Percentiles rank a stretch among this genome's conserved stretches.
Evolutionary conservation across 1,140 invertebrate species (phyloP).

Genomic region (Drosophila navojoa): DNA sequence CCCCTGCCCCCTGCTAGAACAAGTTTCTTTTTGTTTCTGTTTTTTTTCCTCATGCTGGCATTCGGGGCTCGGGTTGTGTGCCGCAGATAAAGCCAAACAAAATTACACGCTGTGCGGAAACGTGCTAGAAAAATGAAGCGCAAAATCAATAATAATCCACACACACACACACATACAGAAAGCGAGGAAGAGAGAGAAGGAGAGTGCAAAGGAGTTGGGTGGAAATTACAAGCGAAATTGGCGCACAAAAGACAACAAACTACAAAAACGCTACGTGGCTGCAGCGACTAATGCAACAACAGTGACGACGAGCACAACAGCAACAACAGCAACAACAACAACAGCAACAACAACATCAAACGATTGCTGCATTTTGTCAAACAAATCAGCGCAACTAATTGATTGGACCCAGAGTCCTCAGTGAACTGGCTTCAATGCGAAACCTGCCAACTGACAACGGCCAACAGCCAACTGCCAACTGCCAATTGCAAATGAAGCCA

Average conservation of each 20-base stretch:
- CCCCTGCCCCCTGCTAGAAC: neutral
- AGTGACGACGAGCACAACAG: constrained; percentile 1
- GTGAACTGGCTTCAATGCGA: neutral
- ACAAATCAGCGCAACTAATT: constrained; percentile 58
- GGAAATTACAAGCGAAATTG: constrained; percentile 38
- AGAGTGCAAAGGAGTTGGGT: constrained; percentile 14
- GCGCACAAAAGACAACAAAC: constrained; percentile 44
- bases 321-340: constrained; percentile 5
- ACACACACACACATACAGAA: constrained; percentile 16
- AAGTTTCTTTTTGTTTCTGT: neutral
- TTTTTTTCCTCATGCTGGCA: neutral
- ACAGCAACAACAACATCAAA: constrained; percentile 1
- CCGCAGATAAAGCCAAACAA: constrained; percentile 69
- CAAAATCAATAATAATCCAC: constrained; percentile 73
- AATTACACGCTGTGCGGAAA: constrained; percentile 76
- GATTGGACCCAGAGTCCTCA: constrained; percentile 28
- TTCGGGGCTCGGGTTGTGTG: neutral
- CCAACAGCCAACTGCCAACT: neutral
- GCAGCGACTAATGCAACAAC: constrained; percentile 29
- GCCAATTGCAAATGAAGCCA: constrained; percentile 27
- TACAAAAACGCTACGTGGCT: constrained; percentile 44
- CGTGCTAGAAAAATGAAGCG: constrained; percentile 78
- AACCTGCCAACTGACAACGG: constrained; percentile 6
- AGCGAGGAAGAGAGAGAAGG: neutral
- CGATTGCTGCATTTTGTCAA: constrained; percentile 47